A percentile compares a stretch with the other conserved stretches of the same genome.
These are phyloP conservation scores for Melanotaenia pygmaea DNA, from an alignment of 2,797 vertebrate species.

Conservation along the genomic window DNA sequence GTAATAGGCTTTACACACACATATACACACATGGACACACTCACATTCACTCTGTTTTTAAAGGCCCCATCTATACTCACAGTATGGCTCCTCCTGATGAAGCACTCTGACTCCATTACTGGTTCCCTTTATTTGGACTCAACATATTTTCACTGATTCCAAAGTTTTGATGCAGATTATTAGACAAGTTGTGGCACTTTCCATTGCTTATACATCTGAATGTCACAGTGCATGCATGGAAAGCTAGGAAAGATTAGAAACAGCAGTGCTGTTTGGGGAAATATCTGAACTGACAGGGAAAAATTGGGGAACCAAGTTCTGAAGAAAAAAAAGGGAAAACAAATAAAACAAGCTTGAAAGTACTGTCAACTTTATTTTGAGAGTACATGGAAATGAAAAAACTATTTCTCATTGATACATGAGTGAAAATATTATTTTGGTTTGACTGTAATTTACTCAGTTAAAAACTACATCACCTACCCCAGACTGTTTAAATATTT, in stretches of 20 bases:
- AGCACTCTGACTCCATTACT: constrained; percentile 35
- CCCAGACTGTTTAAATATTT: not conserved
- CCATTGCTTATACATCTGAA: not conserved
- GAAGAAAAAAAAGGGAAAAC: not conserved
- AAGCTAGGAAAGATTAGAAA: not conserved
- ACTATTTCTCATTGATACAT: not conserved
- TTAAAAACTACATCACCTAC: not conserved
- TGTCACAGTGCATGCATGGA: not conserved
- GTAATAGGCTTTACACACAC: constrained; percentile 74
- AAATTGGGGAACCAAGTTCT: not conserved
- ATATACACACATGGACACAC: constrained; percentile 24
- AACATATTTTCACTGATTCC: constrained; percentile 3
- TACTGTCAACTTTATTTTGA: not conserved
- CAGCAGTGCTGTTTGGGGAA: not conserved
- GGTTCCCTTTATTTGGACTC: constrained; percentile 39
- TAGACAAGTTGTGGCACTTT: not conserved
- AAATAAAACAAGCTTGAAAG: not conserved
- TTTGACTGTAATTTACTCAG: not conserved
- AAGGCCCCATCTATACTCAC: constrained; percentile 65
- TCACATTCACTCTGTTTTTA: constrained; percentile 41
- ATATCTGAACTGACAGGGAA: not conserved
- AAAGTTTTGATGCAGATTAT: constrained; percentile 11
- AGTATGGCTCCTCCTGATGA: constrained; percentile 70
- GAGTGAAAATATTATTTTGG: not conserved
- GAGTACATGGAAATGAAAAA: not conserved